Percentiles rank a stretch among this genome's conserved stretches.
Conservation (phyloP, 2,888 invertebrate species). For the Coelopa pilipes region DNA sequence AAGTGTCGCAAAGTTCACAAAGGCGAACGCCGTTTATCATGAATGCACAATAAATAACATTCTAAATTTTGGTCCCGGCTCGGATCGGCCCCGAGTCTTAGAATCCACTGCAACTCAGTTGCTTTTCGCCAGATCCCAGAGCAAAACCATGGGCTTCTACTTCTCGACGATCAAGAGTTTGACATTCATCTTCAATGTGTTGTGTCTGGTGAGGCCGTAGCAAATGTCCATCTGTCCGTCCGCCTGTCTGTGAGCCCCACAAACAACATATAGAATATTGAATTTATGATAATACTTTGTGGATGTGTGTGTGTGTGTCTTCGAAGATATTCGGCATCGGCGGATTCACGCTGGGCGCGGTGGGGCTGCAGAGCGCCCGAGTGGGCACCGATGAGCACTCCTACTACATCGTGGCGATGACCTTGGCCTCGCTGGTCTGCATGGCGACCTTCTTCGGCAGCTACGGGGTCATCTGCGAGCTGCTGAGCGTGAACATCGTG, state of each 20-base stretch:
- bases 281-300: too few species aligned
- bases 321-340: constrained; percentile 53
- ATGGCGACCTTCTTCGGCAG: constrained; percentile 88
- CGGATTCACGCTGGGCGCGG: constrained; percentile 47
- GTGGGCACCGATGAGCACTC: constrained; percentile 39
- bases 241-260: too few species aligned
- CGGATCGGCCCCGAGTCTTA: too few species aligned
- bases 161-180: constrained; percentile 56
- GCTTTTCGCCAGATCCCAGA: not conserved
- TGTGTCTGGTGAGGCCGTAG: constrained; percentile 54
- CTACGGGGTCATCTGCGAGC: constrained; percentile 85
- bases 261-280: too few species aligned
- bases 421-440: constrained; percentile 77
- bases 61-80: too few species aligned
- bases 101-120: too few species aligned
- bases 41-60: too few species aligned
- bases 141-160: constrained; percentile 50
- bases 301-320: too few species aligned
- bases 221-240: not conserved
- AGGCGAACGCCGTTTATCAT: not conserved
- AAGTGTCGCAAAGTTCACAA: not conserved
- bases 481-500: constrained; percentile 26
- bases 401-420: constrained; percentile 57
- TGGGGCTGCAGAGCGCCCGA: constrained; percentile 47
- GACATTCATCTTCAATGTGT: constrained; percentile 54